A percentile compares a stretch with the other conserved stretches of the same genome.
Evolutionary conservation across 2,888 invertebrate species (phyloP).

Genomic region (Hypolimnas misippus): DNA sequence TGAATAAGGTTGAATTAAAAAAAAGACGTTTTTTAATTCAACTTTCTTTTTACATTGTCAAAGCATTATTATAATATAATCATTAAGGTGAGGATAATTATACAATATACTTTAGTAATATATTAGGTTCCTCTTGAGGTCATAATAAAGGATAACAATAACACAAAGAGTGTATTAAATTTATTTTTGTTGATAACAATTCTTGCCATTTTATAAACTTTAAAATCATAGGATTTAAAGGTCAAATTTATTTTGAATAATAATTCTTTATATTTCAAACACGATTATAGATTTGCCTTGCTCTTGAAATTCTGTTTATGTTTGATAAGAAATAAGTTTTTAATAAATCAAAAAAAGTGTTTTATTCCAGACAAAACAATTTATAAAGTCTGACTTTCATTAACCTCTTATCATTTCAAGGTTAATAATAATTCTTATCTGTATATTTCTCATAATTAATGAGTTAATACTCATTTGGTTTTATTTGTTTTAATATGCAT

Average conservation of each 20-base stretch:
- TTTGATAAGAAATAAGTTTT: slow-evolving; percentile 1
- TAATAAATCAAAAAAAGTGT: not conserved
- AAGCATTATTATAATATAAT: too few relatives aligned
- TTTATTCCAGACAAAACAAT: slow-evolving; percentile 19
- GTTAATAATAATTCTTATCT: slow-evolving; percentile 28
- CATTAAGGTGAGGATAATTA: too few relatives aligned
- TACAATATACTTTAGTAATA: too few relatives aligned
- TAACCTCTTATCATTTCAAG: slow-evolving; percentile 28
- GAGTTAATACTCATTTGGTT: not conserved
- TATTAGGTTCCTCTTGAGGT: too few relatives aligned
- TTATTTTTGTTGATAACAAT: too few relatives aligned
- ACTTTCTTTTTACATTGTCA: too few relatives aligned
- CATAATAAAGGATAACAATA: too few relatives aligned
- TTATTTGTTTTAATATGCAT: slow-evolving; percentile 1
- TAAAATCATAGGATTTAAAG: too few relatives aligned
- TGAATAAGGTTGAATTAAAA: too few relatives aligned
- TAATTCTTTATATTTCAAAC: not conserved
- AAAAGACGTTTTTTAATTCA: too few relatives aligned
- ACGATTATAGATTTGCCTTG: not conserved
- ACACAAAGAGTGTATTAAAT: too few relatives aligned
- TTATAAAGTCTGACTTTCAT: slow-evolving; percentile 24
- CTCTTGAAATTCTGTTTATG: not conserved
- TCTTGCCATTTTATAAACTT: too few relatives aligned
- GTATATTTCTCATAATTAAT: slow-evolving; percentile 19
- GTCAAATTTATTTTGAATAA: not conserved